A percentile compares a stretch with the other conserved stretches of the same genome.
These are phyloP conservation scores for Macropis europaea DNA, from an alignment of 2,888 invertebrate species.

Conservation along the genomic window DNA sequence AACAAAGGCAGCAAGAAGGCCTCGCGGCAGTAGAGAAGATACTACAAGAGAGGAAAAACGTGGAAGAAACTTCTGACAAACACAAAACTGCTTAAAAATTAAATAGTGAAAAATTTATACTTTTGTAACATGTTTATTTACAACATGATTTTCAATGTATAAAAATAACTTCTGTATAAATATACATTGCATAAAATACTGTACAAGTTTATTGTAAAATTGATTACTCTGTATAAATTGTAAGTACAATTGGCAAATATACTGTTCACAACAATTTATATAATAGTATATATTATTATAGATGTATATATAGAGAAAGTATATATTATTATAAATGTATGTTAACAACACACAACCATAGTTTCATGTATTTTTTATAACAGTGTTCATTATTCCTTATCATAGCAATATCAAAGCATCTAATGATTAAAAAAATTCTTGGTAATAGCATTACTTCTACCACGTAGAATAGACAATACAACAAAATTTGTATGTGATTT, in stretches of 20 bases:
- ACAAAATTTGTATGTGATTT: background rate
- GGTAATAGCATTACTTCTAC: slow-evolving; percentile 1
- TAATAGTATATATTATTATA: background rate
- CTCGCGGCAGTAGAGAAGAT: slow-evolving; percentile 64
- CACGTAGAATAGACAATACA: background rate
- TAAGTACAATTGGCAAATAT: slow-evolving; percentile 21
- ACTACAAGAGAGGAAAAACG: slow-evolving; percentile 53
- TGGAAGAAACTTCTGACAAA: background rate
- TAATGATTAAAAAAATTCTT: background rate
- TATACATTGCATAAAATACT: slow-evolving; percentile 37
- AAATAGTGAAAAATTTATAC: background rate
- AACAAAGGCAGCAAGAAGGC: slow-evolving; percentile 81
- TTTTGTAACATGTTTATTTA: slow-evolving; percentile 34
- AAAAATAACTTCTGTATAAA: slow-evolving; percentile 47
- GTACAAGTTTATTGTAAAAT: slow-evolving; percentile 26
- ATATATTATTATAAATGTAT: background rate
- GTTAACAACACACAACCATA: slow-evolving; percentile 2
- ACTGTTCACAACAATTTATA: background rate
- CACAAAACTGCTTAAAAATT: slow-evolving; percentile 14
- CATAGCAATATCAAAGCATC: background rate
- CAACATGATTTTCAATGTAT: slow-evolving; percentile 15
- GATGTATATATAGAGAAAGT: background rate
- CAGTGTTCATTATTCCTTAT: background rate
- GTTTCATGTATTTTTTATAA: background rate
- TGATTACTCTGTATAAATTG: slow-evolving; percentile 32